phyloP scores from a whole-genome alignment of 2,113 vertebrate species.

The Poecile atricapillus region DNA sequence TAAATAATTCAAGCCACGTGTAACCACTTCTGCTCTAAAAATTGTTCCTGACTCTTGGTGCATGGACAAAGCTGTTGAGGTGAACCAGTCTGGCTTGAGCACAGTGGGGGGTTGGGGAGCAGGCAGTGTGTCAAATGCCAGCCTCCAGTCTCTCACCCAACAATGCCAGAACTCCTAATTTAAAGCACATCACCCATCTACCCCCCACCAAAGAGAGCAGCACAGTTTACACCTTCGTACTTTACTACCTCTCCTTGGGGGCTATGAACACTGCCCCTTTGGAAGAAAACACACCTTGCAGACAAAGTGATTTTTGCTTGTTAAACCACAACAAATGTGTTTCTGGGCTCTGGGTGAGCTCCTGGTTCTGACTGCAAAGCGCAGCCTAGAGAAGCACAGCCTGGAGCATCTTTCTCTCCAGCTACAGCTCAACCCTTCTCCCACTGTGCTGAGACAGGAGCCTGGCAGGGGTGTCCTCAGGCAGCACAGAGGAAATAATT shows the following conservation, averaged over 20 bases:
- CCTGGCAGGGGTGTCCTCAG: neutral
- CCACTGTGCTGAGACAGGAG: neutral
- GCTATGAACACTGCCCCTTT: neutral
- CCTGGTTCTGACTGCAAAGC: neutral
- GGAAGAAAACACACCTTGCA: neutral
- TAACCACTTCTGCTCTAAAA: conserved; percentile 74
- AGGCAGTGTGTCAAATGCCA: neutral
- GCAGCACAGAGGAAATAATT: neutral
- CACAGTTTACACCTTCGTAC: neutral
- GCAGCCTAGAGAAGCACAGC: neutral
- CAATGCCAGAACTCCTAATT: neutral
- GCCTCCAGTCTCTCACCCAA: neutral
- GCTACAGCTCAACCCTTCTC: neutral
- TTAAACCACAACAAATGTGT: neutral
- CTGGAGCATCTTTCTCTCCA: neutral
- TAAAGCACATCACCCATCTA: neutral
- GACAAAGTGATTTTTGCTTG: neutral
- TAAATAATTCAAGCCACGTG: conserved; percentile 80
- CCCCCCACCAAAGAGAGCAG: neutral
- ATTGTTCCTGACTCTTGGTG: conserved; percentile 65
- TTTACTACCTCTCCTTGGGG: neutral
- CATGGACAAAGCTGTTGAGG: conserved; percentile 14
- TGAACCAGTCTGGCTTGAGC: neutral
- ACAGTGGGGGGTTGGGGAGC: neutral
- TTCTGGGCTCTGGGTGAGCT: neutral